Conservation (phyloP, 2,113 vertebrate species). For the Hoplias malabaricus region DNA sequence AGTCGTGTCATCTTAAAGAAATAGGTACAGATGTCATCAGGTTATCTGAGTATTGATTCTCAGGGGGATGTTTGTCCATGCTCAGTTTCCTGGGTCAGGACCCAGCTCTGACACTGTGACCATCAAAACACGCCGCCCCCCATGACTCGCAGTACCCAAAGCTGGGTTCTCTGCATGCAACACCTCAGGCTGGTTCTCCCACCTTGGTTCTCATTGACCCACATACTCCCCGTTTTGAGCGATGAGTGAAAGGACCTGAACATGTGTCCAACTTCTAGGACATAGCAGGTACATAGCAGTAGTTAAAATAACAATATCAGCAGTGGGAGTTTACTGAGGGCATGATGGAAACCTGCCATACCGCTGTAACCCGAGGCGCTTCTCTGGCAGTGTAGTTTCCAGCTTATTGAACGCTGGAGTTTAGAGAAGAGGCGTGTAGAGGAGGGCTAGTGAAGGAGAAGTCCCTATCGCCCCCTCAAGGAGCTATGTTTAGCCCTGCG, state of each 20-base stretch:
- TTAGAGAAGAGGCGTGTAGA: neutral
- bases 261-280: neutral
- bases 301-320: conserved; percentile 24
- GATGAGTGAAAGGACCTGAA: conserved; percentile 27
- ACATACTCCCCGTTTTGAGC: neutral
- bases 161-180: neutral
- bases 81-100: neutral
- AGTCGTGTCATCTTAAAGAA: neutral
- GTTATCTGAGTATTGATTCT: conserved; percentile 11
- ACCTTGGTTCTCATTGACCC: neutral
- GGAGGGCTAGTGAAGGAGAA: conserved; percentile 22
- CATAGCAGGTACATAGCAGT: conserved; percentile 15
- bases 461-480: neutral
- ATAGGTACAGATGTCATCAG: neutral
- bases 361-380: conserved; percentile 36
- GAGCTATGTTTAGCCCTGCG: conserved; percentile 37
- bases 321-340: conserved; percentile 37
- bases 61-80: neutral
- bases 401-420: conserved; percentile 21
- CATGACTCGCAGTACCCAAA: neutral
- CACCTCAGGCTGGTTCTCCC: neutral
- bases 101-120: neutral
- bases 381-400: neutral
- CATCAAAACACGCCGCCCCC: neutral
- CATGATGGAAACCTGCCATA: conserved; percentile 24